Base-by-base conservation (phyloP, 2,797 vertebrate genomes). In the Antrozous pallidus region DNA sequence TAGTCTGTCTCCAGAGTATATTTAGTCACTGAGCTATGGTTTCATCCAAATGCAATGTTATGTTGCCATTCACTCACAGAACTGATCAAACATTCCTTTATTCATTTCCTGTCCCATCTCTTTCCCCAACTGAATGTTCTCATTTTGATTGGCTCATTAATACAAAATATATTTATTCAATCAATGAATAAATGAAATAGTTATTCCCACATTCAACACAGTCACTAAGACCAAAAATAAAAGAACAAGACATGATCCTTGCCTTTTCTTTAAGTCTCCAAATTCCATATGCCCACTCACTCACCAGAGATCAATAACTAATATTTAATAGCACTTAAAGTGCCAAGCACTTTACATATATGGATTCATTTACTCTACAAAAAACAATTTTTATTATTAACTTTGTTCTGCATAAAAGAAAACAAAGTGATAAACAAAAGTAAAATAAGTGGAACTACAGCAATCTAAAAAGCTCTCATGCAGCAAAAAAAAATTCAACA, bases 121-220 rank as follows among this genome's bases (percentile, higher is more conserved):
- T 63, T 94, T 74, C 77, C 49, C 45, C 12, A 82, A 90, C 20
- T 45, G 20, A 96, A 93, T 86, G 45, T 67, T 82, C 40, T 56
- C 69, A 80, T 92, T 95, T 80, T 88, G 70, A 92, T 17, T 33
- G 8, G 31, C 75, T 94, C 80, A 83, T 58, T 96, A 40, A 70
- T 54, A 89, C 31, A 92, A 94, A 94, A 67, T 11, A 38, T 54
- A 90, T 36, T 71, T 83, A 91, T 73, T 90, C 56, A 78, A 24
- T 93, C 22, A 65, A 38, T 77, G 70, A 93, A 87, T 54, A 91
- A 86, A 90, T 56, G 49, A 75, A 93, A 63, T 26, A 91, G 12
- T 84, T 87, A 90, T 77, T 73, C 18, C 45, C 81, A 81, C 18
- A 80, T 47, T 93, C 36, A 70, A 67, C 3, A 42, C 8, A 54